Percentiles rank a stretch among this genome's conserved stretches.
Conservation (phyloP, 2,888 invertebrate genomes). For the Monochamus alternatus region DNA sequence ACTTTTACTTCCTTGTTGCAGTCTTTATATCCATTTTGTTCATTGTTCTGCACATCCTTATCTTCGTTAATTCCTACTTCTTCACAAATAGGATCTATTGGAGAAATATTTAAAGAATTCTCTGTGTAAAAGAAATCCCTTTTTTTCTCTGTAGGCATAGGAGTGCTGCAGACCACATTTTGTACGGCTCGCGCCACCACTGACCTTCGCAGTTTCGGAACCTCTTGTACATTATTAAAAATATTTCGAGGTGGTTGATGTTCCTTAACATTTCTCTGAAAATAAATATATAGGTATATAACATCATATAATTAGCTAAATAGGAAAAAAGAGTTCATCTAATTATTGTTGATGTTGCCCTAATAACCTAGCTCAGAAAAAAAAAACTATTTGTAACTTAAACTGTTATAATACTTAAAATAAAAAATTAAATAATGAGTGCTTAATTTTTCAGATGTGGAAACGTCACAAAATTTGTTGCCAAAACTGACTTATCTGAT, state of each 20-base stretch:
- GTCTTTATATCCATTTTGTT: not conserved
- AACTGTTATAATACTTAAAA: no score
- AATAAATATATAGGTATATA: not conserved
- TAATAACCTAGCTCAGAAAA: no score
- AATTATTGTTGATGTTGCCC: no score
- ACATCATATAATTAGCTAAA: no score
- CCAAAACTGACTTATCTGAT: no score
- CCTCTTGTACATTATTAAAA: constrained; percentile 14
- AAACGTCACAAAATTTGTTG: no score
- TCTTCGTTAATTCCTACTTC: not conserved
- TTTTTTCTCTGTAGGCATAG: constrained; percentile 26
- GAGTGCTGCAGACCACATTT: constrained; percentile 27
- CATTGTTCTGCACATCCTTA: not conserved
- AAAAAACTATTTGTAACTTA: no score
- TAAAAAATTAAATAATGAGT: no score
- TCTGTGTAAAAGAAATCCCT: constrained; percentile 15
- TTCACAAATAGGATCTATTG: constrained; percentile 14
- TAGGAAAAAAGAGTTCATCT: no score
- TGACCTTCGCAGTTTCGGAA: constrained; percentile 26
- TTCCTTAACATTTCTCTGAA: constrained; percentile 13
- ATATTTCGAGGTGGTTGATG: constrained; percentile 10
- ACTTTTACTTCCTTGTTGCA: not conserved
- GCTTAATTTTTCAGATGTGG: no score
- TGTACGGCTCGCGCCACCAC: constrained; percentile 13
- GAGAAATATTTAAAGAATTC: constrained; percentile 25